A percentile compares a stretch with the other conserved stretches of the same genome.
Conservation (phyloP, 1,140 invertebrate species). For the Harpegnathos saltator region DNA sequence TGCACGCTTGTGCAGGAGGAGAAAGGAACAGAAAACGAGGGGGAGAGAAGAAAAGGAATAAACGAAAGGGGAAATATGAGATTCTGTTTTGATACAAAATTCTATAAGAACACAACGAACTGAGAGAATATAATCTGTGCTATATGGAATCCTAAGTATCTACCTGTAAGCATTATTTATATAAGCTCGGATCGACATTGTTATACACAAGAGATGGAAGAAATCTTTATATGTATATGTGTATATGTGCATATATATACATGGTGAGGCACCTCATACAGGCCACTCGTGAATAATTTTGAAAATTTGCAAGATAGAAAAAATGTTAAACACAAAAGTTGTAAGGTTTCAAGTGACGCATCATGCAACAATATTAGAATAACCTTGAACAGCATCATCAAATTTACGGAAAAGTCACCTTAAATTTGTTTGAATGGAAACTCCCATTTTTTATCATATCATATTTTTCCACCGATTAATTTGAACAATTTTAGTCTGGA, state of each 20-base stretch:
- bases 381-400: no score
- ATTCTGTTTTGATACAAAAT: constrained; percentile 60
- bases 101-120: constrained; percentile 72
- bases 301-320: no score
- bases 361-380: no score
- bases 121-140: constrained; percentile 62
- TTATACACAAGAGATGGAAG: constrained; percentile 33
- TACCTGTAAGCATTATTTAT: constrained; percentile 50
- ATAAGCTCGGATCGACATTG: constrained; percentile 47
- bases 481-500: no score
- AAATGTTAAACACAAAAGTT: no score
- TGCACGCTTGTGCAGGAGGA: not conserved
- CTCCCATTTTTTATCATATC: no score
- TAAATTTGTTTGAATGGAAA: no score
- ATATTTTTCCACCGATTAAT: no score
- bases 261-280: constrained; percentile 21
- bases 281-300: no score
- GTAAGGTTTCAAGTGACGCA: no score
- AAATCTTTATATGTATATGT: constrained; percentile 12
- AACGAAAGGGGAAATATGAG: not conserved
- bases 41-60: not conserved
- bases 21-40: not conserved
- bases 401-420: no score
- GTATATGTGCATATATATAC: constrained; percentile 13
- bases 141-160: constrained; percentile 59